Evolutionary conservation across 2,113 vertebrate genomes (phyloP).

Genomic region (Fregata magnificens): DNA sequence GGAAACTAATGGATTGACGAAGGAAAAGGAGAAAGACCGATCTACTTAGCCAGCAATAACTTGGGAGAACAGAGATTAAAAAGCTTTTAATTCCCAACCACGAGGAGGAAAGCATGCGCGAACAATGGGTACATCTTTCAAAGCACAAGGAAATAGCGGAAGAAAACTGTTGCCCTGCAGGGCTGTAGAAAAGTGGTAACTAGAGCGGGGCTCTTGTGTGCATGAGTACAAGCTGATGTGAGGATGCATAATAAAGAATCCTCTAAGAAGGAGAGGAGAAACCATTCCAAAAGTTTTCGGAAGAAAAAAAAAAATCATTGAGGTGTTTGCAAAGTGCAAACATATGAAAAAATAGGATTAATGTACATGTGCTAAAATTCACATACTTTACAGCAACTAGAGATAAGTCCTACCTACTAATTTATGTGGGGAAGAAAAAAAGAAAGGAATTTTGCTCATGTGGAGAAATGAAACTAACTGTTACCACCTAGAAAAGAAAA

Average conservation of each 20-base stretch:
- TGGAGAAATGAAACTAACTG: not conserved
- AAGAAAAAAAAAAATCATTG: accelerated
- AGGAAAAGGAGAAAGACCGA: not conserved
- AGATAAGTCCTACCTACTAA: not conserved
- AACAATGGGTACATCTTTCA: not conserved
- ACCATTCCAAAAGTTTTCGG: not conserved
- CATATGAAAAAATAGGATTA: not conserved
- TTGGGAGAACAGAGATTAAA: not conserved
- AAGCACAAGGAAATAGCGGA: not conserved
- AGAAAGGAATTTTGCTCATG: not conserved
- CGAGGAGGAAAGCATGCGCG: not conserved
- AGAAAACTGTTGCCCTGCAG: not conserved
- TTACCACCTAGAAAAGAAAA: not conserved
- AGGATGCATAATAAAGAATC: not conserved
- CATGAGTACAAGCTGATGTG: not conserved
- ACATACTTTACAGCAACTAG: not conserved
- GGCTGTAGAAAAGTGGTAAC: not conserved
- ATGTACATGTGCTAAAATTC: not conserved
- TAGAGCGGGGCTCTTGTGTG: not conserved
- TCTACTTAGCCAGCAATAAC: not conserved
- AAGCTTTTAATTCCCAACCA: not conserved
- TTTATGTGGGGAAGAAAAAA: not conserved
- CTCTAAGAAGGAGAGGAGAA: not conserved
- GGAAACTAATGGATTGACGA: not conserved
- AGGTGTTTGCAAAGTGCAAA: not conserved